Base-by-base conservation (phyloP, 2,888 invertebrate genomes). In the Machimus atricapillus region DNA sequence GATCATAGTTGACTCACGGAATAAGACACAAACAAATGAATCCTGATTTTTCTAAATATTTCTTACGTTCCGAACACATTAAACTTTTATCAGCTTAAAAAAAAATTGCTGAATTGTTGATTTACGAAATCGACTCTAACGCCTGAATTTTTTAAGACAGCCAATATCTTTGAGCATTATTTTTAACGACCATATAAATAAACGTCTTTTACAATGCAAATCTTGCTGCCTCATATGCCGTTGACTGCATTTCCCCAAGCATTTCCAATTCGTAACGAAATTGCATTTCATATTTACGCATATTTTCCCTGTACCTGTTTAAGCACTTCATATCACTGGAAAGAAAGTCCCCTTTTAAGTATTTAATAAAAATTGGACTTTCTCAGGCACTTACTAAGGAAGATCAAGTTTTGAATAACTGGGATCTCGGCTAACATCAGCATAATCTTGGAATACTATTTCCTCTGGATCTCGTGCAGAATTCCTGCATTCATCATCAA, bases 211-310 rank as follows among this genome's bases (percentile, higher is more conserved):
- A 66, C 66, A 23, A 4, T 23, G 66, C 27, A 81, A 86, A 86
- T 86, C 86, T 58, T 12, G 56, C 78, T 4, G 86, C 86, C 31
- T 86, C 86, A 46, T 52, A 46, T 5, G 78, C 79, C 12, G 79
- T 23, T 27, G 73, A 43, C n/a, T 79, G 86, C 73, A 66, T 40
- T 12, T 9, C 23, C 66, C 73, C 43, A 52, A 79, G 43, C 73
- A 19, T 79, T 40, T 73, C n/a, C 73, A 86, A 23, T 66, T 86
- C 86, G n/a, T 40, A 14, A 16, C 40, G 66, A 0, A 86, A 79
- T 31, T 79, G 86, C 46, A 66, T 79, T 23, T 66, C 46, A 79
- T 86, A 86, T 27, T 56, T 56, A 8, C 5, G 43, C 40, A 46
- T 86, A 14, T 1, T 19, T 4, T 43, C 52, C 8, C 9, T 46